Base-by-base conservation (phyloP, 2,888 invertebrate species). In the Idaea straminata region DNA sequence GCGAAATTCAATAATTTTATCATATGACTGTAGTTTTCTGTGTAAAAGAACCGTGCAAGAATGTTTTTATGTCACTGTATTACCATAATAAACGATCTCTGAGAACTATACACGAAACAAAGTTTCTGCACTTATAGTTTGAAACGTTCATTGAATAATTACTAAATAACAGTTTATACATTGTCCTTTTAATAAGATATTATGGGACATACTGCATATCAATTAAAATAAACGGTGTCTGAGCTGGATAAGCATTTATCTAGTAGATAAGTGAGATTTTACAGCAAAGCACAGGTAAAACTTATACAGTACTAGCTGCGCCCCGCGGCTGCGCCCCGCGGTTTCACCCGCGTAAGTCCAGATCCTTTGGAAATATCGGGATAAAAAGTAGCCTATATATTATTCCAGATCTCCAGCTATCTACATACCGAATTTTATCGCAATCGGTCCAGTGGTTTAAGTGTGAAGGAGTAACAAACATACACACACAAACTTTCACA, bases 1-100 rank as follows among this genome's bases (percentile, higher is more conserved):
- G 85, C 84, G 76, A 87, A 88, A 89, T 90, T 88, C 88, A 88
- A 89, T 90, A 85, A 91, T 88, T 89, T 89, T 88, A 84, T 87
- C 86, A 86, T 85, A 76, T 79, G 77, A 76, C 74, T 80, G 77
- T 74, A 78, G 71, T 76, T 78, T 78, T 77, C 74, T 68, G 64
- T 66, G 66, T 64, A 62, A 63, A 65, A 65, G 38, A 62, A 63
- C 60, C 62, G 59, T 64, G 59, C 47, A 62, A 59, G 61, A 34
- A 38, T 64, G 62, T 65, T 61, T 63, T 16, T 59, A 60, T 64
- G 15, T 63, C 62, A 65, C 62, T 66, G 63, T 36, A 67, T 69
- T 67, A 66, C 61, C 64, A 68, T 65, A 60, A 57, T 59, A 59
- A 35, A 59, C 62, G 47, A 47, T 61, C 60, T 70, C 61, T 59